Conservation (phyloP, 2,113 vertebrate species). For the Brachyhypopomus gauderio region DNA sequence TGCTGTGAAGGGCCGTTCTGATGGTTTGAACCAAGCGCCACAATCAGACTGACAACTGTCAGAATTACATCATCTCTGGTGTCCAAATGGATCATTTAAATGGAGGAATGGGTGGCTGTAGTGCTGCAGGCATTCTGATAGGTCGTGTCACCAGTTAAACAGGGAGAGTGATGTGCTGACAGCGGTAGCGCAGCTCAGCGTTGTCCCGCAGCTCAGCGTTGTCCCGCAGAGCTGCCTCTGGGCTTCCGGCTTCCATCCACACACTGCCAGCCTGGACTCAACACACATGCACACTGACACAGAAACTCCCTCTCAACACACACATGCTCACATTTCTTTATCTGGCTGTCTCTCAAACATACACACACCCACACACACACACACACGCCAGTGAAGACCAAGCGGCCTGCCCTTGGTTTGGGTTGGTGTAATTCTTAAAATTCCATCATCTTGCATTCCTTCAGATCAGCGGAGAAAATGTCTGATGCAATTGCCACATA, state of each 20-base stretch:
- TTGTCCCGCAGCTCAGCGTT: constrained; percentile 34
- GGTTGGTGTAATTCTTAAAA: neutral
- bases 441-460: neutral
- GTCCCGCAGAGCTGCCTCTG: constrained; percentile 25
- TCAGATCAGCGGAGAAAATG: neutral
- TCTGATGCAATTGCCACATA: neutral
- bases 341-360: too few relatives aligned
- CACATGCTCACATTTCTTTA: too few relatives aligned
- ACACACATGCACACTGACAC: neutral
- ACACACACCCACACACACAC: constrained; percentile 22
- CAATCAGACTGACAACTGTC: neutral
- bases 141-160: constrained; percentile 14
- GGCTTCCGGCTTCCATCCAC: constrained; percentile 1
- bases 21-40: neutral
- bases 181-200: constrained; percentile 26
- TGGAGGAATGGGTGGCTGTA: constrained; percentile 27
- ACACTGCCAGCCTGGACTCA: constrained; percentile 4
- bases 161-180: constrained; percentile 4
- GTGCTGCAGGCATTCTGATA: neutral
- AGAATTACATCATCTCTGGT: constrained; percentile 22
- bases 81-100: constrained; percentile 16
- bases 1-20: neutral
- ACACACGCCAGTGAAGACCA: neutral
- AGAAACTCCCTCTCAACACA: too few relatives aligned
- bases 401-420: neutral